Evolutionary conservation across 92 coral and sea anemone species (phyloP), one percentile per base, ranked within the genome.

Genomic region (Actinostola sp.): DNA sequence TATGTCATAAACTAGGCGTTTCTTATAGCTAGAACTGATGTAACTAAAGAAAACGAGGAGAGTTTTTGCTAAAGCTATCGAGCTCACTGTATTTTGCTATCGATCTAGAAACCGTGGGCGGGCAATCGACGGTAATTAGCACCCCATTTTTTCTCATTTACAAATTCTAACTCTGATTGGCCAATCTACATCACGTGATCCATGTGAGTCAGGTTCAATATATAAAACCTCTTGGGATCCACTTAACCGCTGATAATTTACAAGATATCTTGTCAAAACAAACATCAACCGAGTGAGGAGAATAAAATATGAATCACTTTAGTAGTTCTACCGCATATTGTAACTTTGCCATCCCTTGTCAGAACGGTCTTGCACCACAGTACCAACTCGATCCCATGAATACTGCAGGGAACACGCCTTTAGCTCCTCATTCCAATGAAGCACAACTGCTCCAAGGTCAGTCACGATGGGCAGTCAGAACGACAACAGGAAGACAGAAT

Each of bases 181-280:
- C 23, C 30, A 32, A 27, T 16, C 15, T 2, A 64, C 1, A 13
- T 42, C 74, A 68, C 74, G 63, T 68, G 74, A 35, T 2, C 56
- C 29, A 68, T 3, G 30, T 43, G 49, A 62, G 32, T 23, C 63
- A 57, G 53, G 61, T 43, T 49, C 54, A 64, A 39, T 64, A 46
- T 25, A 61, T 31, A n/a, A n/a, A n/a, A n/a, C 26, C 23, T 35
- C 66, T 61, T 44, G 44, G 41, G 54, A 2, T 45, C 72, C 58
- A 66, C 72, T 66, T 66, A 25, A 61, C n/a, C 24, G 44, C 20
- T 35, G 42, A 4, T 29, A 52, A 52, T 9, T 66, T 44, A 44
- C 27, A 66, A 39, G 58, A 44, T 31, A 24, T 6, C 54, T 21
- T 20, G 70, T n/a, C n/a, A n/a, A n/a, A 66, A 44, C 57, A 26